A percentile compares a stretch with the other conserved stretches of the same genome.
Conservation (phyloP, 2,888 invertebrate genomes). For the Callosobruchus maculatus region DNA sequence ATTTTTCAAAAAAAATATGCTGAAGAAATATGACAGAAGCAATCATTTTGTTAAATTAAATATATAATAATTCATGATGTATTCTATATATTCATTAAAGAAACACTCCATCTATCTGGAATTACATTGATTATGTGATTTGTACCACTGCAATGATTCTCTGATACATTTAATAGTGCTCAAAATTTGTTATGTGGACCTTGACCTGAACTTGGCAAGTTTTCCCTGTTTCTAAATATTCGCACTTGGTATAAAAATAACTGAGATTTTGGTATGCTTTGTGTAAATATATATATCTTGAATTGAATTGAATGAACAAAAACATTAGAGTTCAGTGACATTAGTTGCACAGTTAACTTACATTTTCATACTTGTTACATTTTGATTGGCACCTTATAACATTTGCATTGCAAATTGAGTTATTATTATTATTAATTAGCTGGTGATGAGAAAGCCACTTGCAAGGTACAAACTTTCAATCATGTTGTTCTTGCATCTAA, state of each 20-base stretch:
- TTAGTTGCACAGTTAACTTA: neutral
- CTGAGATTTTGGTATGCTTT: neutral
- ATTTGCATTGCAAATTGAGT: neutral
- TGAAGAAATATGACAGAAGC: too few species aligned
- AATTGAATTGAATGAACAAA: neutral
- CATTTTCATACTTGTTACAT: neutral
- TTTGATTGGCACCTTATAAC: neutral
- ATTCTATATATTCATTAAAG: too few species aligned
- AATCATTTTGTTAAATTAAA: too few species aligned
- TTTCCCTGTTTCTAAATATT: neutral
- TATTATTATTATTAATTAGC: neutral
- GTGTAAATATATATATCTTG: neutral
- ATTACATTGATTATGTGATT: too few species aligned
- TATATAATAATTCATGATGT: too few species aligned
- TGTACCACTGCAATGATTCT: neutral
- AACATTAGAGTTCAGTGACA: neutral
- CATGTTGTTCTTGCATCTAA: neutral
- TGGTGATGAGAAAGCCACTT: neutral
- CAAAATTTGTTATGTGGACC: neutral
- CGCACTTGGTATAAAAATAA: neutral
- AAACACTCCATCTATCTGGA: too few species aligned
- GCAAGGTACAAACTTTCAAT: neutral
- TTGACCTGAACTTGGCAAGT: neutral
- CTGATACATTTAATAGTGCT: neutral
- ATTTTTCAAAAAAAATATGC: too few species aligned